Evolutionary conservation across 2,888 invertebrate genomes (phyloP), one percentile per base, ranked within the genome.

Genomic region (Ornithoptera priamus): DNA sequence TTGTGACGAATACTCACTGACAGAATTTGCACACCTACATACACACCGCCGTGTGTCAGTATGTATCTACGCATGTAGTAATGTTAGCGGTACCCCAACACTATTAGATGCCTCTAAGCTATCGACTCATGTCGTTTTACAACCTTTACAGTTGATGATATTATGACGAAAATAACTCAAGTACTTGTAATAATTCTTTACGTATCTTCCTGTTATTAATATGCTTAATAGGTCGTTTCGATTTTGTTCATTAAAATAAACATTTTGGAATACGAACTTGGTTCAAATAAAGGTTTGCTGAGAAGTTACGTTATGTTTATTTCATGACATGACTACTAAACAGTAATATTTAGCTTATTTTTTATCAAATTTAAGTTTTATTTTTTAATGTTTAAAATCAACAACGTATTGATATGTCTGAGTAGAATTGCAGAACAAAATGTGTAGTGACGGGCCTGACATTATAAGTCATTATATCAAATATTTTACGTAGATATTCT

Each of bases 21-120:
- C 53, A 64, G 61, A 64, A 64, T 70, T 67, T 59, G 67, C 70
- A 70, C 70, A 59, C 56, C 66, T n/a, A 59, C 70, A 63, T 63
- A 22, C 36, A 50, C 15, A 53, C 46, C 46, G n/a, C 6, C n/a
- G n/a, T 53, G 53, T 53, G 18, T 53, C n/a, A n/a, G 53, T 7
- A n/a, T 53, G 53, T 5, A 12, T 5, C n/a, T 53, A 7, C 53
- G n/a, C 53, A 53, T n/a, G 53, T 53, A 53, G 50, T 36, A 60
- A 15, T 39, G 20, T 50, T 69, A 69, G 60, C 65, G 69, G 69
- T 69, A 69, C 50, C 58, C 58, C 20, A 20, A 15, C n/a, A 69
- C 59, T 20, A 24, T 57, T 56, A 64, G 53, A 65, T 57, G n/a
- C 57, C 36, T 57, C 20, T 20, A 18, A 42, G 22, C 53, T 12